Evolutionary conservation across 2,113 vertebrate genomes (phyloP).

Genomic region (Copsychus sechellarum): DNA sequence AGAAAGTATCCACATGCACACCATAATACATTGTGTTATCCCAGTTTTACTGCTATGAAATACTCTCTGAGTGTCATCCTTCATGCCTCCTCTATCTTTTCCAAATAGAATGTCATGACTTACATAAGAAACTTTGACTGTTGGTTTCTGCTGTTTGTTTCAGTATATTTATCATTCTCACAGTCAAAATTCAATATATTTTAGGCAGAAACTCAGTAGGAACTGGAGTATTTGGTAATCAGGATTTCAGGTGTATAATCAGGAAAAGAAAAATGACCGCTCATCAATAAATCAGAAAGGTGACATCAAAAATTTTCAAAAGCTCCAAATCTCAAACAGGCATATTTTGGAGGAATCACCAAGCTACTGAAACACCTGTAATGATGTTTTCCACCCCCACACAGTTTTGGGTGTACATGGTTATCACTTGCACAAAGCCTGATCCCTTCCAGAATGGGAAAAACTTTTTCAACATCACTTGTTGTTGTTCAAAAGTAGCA

Average conservation of each 20-base stretch:
- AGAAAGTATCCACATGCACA: neutral
- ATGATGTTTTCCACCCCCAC: neutral
- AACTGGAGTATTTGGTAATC: neutral
- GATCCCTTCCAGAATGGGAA: neutral
- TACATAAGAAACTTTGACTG: neutral
- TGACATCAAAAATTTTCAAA: neutral
- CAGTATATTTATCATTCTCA: neutral
- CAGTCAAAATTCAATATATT: neutral
- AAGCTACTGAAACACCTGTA: neutral
- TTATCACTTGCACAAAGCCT: rapidly evolving
- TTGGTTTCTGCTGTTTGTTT: neutral
- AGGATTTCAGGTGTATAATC: too few species aligned
- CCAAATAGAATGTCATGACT: too few species aligned
- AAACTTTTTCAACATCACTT: neutral
- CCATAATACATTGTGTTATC: neutral
- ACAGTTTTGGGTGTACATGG: neutral
- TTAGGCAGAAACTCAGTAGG: neutral
- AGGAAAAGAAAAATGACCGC: neutral
- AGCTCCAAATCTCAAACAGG: neutral
- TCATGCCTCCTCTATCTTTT: neutral
- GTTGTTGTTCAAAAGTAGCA: neutral
- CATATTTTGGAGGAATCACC: neutral
- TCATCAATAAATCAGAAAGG: neutral
- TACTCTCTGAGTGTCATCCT: neutral
- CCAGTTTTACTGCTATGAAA: neutral